These are phyloP conservation scores for Phymastichus coffea DNA, from an alignment of 1,140 invertebrate genomes.

Conservation along the genomic window DNA sequence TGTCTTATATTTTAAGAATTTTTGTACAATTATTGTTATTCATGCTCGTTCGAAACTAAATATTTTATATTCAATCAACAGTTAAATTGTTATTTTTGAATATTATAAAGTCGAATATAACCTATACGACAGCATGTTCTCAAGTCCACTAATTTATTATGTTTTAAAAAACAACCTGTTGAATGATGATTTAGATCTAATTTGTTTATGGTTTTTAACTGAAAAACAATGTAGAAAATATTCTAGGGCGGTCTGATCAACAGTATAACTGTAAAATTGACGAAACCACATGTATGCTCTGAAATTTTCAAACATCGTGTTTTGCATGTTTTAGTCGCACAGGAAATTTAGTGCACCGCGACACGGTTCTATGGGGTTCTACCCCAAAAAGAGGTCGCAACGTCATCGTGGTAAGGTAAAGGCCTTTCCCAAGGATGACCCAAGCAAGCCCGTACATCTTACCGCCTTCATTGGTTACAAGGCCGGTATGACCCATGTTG, in stretches of 20 bases:
- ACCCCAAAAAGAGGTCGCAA: constrained; percentile 94
- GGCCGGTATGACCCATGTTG: constrained; percentile 99
- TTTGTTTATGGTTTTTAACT: constrained; percentile 45
- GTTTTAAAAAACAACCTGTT: background rate
- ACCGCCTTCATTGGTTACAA: constrained; percentile 99
- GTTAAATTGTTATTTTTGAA: no score
- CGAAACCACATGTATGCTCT: constrained; percentile 12
- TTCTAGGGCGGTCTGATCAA: constrained; percentile 45
- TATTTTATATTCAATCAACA: background rate
- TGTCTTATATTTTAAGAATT: no score
- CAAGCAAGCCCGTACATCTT: constrained; percentile 93
- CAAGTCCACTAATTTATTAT: no score
- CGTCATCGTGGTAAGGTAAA: constrained; percentile 98
- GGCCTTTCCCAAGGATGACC: constrained; percentile 99
- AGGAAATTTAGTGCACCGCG: constrained; percentile 99
- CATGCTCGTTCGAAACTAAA: background rate
- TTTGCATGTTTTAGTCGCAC: constrained; percentile 80
- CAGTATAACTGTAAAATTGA: background rate
- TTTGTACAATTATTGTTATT: no score
- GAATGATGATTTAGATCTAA: constrained; percentile 44
- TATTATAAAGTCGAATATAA: no score
- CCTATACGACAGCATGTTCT: no score
- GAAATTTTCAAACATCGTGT: background rate
- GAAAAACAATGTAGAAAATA: constrained; percentile 41
- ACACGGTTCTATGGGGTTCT: constrained; percentile 99